Percentiles rank a stretch among this genome's conserved stretches.
Conservation (phyloP, 2,888 invertebrate genomes). For the Tortricodes alternella region DNA sequence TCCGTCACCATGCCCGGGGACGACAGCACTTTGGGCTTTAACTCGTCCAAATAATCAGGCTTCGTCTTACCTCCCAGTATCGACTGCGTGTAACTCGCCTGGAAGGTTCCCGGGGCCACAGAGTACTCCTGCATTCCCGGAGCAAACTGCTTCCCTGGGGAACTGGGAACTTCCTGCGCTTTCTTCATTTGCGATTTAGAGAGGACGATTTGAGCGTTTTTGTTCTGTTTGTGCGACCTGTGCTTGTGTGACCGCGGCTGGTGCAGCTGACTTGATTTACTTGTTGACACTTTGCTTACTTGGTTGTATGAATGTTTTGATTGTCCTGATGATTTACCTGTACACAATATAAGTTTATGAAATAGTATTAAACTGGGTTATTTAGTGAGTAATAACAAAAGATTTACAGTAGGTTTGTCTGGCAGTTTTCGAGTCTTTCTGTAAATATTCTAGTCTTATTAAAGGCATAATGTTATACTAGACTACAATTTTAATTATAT, state of each 20-base stretch:
- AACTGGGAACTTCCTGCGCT: slow-evolving; percentile 53
- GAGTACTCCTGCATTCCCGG: slow-evolving; percentile 59
- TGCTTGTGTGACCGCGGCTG: slow-evolving; percentile 59
- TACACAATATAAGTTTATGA: slow-evolving; percentile 14
- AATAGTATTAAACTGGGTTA: too few relatives aligned
- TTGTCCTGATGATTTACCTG: slow-evolving; percentile 77
- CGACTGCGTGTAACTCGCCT: slow-evolving; percentile 76
- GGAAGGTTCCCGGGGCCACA: slow-evolving; percentile 71
- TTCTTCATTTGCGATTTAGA: slow-evolving; percentile 61
- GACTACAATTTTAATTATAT: too few relatives aligned
- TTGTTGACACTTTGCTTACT: slow-evolving; percentile 79
- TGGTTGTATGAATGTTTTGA: slow-evolving; percentile 79
- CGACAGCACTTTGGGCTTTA: slow-evolving; percentile 59
- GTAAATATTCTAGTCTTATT: too few relatives aligned
- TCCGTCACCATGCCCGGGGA: slow-evolving; percentile 63
- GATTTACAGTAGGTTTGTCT: too few relatives aligned
- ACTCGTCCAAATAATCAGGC: slow-evolving; percentile 61
- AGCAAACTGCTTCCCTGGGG: slow-evolving; percentile 61
- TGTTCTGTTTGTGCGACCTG: slow-evolving; percentile 51
- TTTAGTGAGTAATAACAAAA: too few relatives aligned
- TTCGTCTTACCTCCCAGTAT: slow-evolving; percentile 65
- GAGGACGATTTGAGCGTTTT: slow-evolving; percentile 30
- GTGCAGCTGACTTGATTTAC: slow-evolving; percentile 70
- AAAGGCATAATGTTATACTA: too few relatives aligned
- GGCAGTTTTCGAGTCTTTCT: too few relatives aligned